These are phyloP conservation scores for Ceuthmochares aereus DNA, from an alignment of 2,113 vertebrate species.

Conservation along the genomic window DNA sequence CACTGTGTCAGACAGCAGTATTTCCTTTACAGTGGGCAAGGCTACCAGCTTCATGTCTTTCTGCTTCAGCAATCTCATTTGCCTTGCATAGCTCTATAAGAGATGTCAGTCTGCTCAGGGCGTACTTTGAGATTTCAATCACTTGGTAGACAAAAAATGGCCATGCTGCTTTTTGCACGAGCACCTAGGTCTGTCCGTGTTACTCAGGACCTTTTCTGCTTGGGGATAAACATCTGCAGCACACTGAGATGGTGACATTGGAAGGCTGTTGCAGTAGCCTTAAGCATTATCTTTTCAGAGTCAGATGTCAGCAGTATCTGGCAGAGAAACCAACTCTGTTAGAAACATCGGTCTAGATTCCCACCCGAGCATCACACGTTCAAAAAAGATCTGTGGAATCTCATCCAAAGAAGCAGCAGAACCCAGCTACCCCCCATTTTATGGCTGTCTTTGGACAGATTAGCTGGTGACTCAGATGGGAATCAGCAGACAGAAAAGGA, in stretches of 20 bases:
- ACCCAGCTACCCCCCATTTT: not conserved
- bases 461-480: not conserved
- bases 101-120: not conserved
- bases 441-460: not conserved
- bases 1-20: not conserved
- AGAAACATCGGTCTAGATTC: not conserved
- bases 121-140: conserved; percentile 39
- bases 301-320: not conserved
- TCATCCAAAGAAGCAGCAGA: not conserved
- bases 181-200: not conserved
- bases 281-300: not conserved
- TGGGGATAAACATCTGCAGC: not conserved
- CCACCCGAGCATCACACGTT: fast-evolving
- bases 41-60: not conserved
- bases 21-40: not conserved
- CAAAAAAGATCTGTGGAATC: not conserved
- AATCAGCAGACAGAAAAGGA: not conserved
- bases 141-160: not conserved
- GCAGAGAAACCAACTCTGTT: not conserved
- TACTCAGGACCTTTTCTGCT: not conserved
- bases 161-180: not conserved
- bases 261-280: not conserved
- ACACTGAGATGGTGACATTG: not conserved
- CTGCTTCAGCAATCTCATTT: conserved; percentile 16
- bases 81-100: not conserved